A percentile compares a stretch with the other conserved stretches of the same genome.
Evolutionary conservation across 1,140 invertebrate species (phyloP).

Genomic region (Neomicropteryx cornuta): DNA sequence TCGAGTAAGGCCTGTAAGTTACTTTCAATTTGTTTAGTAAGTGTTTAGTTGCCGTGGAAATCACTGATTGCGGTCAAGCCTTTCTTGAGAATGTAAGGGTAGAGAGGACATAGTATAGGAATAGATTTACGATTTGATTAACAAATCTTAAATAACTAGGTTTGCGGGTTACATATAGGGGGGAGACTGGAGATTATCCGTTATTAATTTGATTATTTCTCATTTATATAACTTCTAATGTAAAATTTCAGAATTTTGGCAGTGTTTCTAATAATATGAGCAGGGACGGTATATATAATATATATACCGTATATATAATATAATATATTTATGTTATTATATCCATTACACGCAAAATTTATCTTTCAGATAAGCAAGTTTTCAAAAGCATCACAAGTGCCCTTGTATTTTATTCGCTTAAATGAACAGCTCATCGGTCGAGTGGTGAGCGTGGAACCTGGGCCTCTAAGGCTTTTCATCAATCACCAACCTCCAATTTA

Average conservation of each 20-base stretch:
- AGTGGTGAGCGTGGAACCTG: conserved; percentile 30
- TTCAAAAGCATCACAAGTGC: conserved; percentile 32
- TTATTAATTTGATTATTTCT: no score
- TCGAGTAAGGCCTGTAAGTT: conserved; percentile 37
- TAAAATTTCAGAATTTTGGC: no score
- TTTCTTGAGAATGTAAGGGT: not conserved
- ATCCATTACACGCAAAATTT: conserved; percentile 11
- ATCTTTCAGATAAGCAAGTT: conserved; percentile 37
- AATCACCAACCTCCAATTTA: conserved; percentile 34
- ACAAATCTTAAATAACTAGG: not conserved
- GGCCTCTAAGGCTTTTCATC: conserved; percentile 27
- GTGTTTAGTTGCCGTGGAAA: conserved; percentile 18
- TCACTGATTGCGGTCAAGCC: not conserved
- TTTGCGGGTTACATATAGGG: no score
- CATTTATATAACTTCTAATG: no score
- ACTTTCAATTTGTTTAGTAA: conserved; percentile 8
- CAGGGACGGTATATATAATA: no score
- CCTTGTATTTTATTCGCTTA: conserved; percentile 31
- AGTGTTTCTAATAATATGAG: no score
- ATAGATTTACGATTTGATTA: no score
- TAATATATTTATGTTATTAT: conserved; percentile 1
- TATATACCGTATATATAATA: conserved; percentile 7
- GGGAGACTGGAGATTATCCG: no score
- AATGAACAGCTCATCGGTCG: conserved; percentile 29
- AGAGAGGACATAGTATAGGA: no score